A percentile compares a stretch with the other conserved stretches of the same genome.
Evolutionary conservation across 2,888 invertebrate species (phyloP).

Genomic region (Idaea dimidiata): DNA sequence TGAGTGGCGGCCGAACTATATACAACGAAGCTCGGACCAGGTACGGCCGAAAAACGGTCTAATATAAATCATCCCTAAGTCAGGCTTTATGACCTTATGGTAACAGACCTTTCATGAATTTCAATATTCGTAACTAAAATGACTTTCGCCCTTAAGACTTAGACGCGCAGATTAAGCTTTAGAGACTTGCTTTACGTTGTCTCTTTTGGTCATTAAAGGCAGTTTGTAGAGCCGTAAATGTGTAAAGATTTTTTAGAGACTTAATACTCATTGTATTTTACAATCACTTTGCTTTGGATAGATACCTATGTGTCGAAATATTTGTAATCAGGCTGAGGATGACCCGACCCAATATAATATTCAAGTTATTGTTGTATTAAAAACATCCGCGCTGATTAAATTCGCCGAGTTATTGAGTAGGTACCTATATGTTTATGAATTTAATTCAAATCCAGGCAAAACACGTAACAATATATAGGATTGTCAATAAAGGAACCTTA

Average conservation of each 20-base stretch:
- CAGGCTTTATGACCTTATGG: no score
- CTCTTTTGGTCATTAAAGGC: no score
- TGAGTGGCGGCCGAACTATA: no score
- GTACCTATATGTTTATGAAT: background rate
- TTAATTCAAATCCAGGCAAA: background rate
- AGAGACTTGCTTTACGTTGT: no score
- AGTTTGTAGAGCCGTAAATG: no score
- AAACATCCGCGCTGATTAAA: constrained; percentile 14
- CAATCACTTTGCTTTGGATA: background rate
- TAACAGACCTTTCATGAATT: no score
- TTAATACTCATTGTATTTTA: background rate
- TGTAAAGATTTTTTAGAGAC: background rate
- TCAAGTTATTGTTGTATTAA: constrained; percentile 4
- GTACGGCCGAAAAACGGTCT: no score
- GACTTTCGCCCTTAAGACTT: no score
- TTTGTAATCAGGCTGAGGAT: background rate
- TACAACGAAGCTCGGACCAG: no score
- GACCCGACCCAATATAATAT: background rate
- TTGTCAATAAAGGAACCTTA: background rate
- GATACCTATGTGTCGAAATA: background rate
- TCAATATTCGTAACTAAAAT: no score
- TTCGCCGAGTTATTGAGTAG: background rate
- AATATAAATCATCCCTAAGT: no score
- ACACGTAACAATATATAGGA: background rate
- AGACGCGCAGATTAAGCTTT: no score